These are phyloP conservation scores for Phalanger gymnotis DNA, from an alignment of 2,797 vertebrate genomes.

Conservation along the genomic window DNA sequence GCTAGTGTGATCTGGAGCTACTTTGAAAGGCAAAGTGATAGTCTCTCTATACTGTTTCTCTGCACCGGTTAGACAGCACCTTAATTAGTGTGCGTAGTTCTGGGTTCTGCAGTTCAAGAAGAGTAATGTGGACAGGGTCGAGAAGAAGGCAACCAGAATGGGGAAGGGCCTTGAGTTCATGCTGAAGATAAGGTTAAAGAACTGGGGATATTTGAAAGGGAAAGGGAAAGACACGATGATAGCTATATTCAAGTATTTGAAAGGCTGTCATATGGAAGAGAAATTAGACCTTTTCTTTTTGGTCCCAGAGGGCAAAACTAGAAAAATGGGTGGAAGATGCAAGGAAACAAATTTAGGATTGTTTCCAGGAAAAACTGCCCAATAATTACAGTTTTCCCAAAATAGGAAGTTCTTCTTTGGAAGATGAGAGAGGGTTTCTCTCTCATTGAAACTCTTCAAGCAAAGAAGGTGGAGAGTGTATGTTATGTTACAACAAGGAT, in stretches of 20 bases:
- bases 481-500: background rate
- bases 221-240: too few species aligned
- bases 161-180: background rate
- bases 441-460: background rate
- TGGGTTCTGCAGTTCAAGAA: background rate
- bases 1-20: background rate
- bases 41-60: background rate
- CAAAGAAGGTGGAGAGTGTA: background rate
- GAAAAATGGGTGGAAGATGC: too few species aligned
- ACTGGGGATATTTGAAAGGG: too few species aligned
- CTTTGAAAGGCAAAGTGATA: background rate
- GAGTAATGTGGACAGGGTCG: background rate
- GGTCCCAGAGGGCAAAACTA: too few species aligned
- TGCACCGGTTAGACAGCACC: background rate
- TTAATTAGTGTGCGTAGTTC: background rate
- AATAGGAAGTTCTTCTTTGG: background rate
- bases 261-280: too few species aligned
- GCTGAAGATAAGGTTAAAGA: background rate
- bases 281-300: too few species aligned
- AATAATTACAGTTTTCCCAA: background rate
- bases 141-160: background rate
- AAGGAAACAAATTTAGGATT: too few species aligned
- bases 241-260: too few species aligned
- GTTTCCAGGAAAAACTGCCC: too few species aligned
- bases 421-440: background rate